Conservation (phyloP, 2,113 vertebrate species). For the Xiphophorus couchianus region DNA sequence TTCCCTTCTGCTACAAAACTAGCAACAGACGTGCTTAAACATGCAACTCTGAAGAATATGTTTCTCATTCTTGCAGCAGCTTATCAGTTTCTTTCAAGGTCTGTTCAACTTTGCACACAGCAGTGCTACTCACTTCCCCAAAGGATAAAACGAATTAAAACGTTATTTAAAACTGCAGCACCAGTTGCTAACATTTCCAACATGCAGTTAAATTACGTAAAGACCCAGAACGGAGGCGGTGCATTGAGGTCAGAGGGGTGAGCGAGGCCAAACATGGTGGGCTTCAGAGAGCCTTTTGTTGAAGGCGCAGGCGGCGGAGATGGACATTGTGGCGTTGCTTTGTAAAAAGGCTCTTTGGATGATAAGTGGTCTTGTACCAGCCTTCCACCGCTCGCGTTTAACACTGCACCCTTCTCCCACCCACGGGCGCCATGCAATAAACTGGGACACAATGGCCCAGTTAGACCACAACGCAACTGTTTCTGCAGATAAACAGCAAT, state of each 20-base stretch:
- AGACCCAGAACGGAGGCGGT: constrained; percentile 10
- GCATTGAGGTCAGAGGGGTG: constrained; percentile 53
- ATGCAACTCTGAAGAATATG: background rate
- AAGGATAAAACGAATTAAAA: background rate
- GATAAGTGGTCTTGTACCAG: constrained; percentile 66
- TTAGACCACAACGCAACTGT: background rate
- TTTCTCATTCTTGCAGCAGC: background rate
- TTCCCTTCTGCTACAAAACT: too few species aligned
- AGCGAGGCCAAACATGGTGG: constrained; percentile 45
- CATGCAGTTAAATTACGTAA: constrained; percentile 18
- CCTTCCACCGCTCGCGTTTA: constrained; percentile 52
- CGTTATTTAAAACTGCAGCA: background rate
- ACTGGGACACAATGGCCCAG: constrained; percentile 56
- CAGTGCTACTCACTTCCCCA: background rate
- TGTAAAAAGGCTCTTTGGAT: constrained; percentile 37
- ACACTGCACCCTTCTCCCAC: constrained; percentile 30
- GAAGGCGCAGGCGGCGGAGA: constrained; percentile 32
- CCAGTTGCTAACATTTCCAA: background rate
- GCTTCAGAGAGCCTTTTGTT: constrained; percentile 64
- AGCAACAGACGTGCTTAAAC: background rate
- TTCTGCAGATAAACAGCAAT: background rate
- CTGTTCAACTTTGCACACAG: background rate
- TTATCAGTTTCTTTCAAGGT: background rate
- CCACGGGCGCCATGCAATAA: constrained; percentile 45
- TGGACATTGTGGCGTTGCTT: constrained; percentile 49